Conservation (phyloP, 2,888 invertebrate genomes). For the Spodoptera exigua region DNA sequence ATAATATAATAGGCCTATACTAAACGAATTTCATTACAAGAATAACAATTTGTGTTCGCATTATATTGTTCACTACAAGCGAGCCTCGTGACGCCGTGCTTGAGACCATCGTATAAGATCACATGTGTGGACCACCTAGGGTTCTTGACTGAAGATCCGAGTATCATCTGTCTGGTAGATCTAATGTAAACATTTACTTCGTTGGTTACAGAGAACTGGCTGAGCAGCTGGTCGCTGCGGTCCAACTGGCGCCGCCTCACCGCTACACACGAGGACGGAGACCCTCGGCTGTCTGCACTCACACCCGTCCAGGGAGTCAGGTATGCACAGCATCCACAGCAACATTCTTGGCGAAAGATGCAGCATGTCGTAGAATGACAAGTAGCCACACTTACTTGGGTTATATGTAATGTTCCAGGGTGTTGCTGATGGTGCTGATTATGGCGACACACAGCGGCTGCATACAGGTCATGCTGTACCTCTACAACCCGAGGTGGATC, state of each 20-base stretch:
- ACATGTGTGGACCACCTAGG: too few species aligned
- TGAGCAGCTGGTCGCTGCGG: constrained; percentile 72
- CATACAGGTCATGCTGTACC: constrained; percentile 69
- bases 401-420: too few species aligned
- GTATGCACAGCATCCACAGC: constrained; percentile 46
- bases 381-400: too few species aligned
- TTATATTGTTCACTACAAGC: too few species aligned
- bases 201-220: constrained; percentile 62
- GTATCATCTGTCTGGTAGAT: too few species aligned
- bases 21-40: too few species aligned
- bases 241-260: constrained; percentile 73
- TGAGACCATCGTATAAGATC: too few species aligned
- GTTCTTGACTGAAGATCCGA: too few species aligned
- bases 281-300: constrained; percentile 67
- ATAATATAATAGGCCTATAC: too few species aligned
- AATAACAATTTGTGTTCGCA: too few species aligned
- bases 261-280: constrained; percentile 64
- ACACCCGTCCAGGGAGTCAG: constrained; percentile 72
- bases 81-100: too few species aligned
- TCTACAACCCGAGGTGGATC: constrained; percentile 70
- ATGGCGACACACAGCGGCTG: constrained; percentile 70
- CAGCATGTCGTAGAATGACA: not conserved
- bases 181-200: not conserved
- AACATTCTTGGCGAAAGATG: not conserved
- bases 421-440: constrained; percentile 67